A percentile compares a stretch with the other conserved stretches of the same genome.
Conservation (phyloP, 2,113 vertebrate genomes). For the Protobothrops flavoviridis region DNA sequence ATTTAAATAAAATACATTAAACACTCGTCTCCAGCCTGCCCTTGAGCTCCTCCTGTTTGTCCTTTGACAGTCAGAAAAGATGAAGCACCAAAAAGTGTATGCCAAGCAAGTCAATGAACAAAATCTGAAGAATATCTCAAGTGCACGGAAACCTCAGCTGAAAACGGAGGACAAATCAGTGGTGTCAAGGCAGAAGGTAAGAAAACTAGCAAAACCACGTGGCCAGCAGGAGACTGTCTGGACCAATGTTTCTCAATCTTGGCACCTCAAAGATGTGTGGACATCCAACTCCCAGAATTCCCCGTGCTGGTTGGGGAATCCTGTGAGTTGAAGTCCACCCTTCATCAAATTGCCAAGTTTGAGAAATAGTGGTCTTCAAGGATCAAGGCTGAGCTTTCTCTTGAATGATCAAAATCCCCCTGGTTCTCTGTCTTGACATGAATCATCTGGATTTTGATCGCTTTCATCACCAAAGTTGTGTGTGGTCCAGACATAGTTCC, state of each 20-base stretch:
- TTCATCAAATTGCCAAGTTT: not conserved
- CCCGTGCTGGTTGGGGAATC: not conserved
- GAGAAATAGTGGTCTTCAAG: not conserved
- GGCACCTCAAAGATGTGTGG: not conserved
- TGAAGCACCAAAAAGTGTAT: conserved; percentile 83
- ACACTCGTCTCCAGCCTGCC: rapidly evolving
- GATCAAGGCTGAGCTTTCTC: not conserved
- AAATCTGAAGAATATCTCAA: conserved; percentile 76
- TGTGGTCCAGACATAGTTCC: not conserved
- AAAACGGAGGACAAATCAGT: conserved; percentile 52
- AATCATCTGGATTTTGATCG: not conserved
- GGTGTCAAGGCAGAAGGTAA: conserved; percentile 68
- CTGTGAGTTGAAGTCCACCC: not conserved
- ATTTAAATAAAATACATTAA: not conserved
- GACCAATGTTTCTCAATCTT: not conserved
- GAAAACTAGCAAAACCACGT: not conserved
- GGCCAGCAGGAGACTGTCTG: not conserved
- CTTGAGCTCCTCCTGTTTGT: conserved; percentile 4
- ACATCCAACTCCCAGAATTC: not conserved
- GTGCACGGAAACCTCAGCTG: conserved; percentile 57
- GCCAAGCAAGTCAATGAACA: conserved; percentile 79
- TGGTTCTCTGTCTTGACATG: not conserved
- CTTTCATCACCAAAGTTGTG: not conserved
- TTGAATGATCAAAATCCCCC: not conserved
- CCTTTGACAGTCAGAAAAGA: conserved; percentile 79